These are phyloP conservation scores for Aphidius gifuensis DNA, from an alignment of 1,140 invertebrate species.

Conservation along the genomic window DNA sequence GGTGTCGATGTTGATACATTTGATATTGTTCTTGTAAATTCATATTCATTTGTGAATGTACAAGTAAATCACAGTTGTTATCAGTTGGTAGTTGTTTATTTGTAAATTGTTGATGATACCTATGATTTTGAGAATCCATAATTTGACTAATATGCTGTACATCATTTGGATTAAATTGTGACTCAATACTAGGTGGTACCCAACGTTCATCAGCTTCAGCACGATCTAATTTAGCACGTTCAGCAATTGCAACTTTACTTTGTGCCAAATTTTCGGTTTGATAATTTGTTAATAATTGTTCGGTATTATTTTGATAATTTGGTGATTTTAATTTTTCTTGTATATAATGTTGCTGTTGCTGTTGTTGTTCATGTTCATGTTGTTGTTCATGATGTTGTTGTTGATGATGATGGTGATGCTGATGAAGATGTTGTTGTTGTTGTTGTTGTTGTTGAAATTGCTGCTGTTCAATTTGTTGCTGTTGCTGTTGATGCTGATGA, in stretches of 20 bases:
- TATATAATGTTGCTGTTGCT: slow-evolving; percentile 28
- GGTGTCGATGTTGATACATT: too few relatives aligned
- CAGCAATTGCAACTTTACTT: slow-evolving; percentile 46
- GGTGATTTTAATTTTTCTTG: slow-evolving; percentile 47
- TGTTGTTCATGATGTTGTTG: neutral
- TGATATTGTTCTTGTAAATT: slow-evolving; percentile 49
- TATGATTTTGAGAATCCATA: slow-evolving; percentile 49
- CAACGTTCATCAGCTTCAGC: slow-evolving; percentile 63
- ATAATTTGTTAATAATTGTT: slow-evolving; percentile 36
- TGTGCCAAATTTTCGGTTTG: slow-evolving; percentile 40
- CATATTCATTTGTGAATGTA: slow-evolving; percentile 42
- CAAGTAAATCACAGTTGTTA: slow-evolving; percentile 36
- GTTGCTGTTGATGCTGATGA: slow-evolving; percentile 15
- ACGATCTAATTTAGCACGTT: slow-evolving; percentile 53
- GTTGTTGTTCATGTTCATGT: slow-evolving; percentile 24
- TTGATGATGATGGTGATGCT: slow-evolving; percentile 22
- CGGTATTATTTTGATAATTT: slow-evolving; percentile 38
- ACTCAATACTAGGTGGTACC: slow-evolving; percentile 61
- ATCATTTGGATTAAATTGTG: slow-evolving; percentile 45
- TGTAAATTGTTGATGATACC: slow-evolving; percentile 45
- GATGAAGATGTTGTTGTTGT: too few relatives aligned
- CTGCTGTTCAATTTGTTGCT: too few relatives aligned
- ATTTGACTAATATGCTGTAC: slow-evolving; percentile 48
- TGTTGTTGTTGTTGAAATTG: too few relatives aligned
- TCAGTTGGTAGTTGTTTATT: slow-evolving; percentile 42